Evolutionary conservation across 2,888 invertebrate species (phyloP).

Genomic region (Heliconius cydno): DNA sequence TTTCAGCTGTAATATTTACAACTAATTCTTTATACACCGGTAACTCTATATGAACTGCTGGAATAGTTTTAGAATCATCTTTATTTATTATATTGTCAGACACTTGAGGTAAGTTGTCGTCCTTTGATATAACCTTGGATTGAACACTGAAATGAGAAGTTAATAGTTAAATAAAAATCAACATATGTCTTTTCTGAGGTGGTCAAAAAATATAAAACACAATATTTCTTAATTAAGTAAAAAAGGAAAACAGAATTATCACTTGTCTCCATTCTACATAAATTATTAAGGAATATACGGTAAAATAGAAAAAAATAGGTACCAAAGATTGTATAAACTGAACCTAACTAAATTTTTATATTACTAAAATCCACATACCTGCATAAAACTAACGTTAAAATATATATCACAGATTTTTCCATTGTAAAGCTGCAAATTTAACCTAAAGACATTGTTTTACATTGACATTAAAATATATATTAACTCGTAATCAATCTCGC

Average conservation of each 20-base stretch:
- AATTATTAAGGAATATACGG: background rate
- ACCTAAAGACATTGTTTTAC: background rate
- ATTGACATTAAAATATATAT: background rate
- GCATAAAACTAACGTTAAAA: conserved; percentile 51
- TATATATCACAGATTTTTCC: conserved; percentile 40
- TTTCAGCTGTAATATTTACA: conserved; percentile 18
- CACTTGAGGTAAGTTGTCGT: conserved; percentile 38
- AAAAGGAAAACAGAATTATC: background rate
- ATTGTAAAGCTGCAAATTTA: conserved; percentile 28
- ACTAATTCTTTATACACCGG: conserved; percentile 34
- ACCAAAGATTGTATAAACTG: background rate
- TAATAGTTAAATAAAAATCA: background rate
- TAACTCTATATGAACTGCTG: conserved; percentile 33
- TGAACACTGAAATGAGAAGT: conserved; percentile 56
- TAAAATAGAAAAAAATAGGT: background rate
- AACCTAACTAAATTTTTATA: too few relatives aligned
- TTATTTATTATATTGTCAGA: conserved; percentile 33
- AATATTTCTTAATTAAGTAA: background rate
- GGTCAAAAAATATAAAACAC: background rate
- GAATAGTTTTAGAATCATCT: conserved; percentile 20
- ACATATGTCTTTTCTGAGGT: too few relatives aligned
- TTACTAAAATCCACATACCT: conserved; percentile 25
- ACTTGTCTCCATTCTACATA: background rate
- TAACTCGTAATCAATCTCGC: background rate
- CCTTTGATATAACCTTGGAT: conserved; percentile 55